A percentile compares a stretch with the other conserved stretches of the same genome.
Conservation (phyloP, 2,888 invertebrate genomes). For the Lasioglossum morio region DNA sequence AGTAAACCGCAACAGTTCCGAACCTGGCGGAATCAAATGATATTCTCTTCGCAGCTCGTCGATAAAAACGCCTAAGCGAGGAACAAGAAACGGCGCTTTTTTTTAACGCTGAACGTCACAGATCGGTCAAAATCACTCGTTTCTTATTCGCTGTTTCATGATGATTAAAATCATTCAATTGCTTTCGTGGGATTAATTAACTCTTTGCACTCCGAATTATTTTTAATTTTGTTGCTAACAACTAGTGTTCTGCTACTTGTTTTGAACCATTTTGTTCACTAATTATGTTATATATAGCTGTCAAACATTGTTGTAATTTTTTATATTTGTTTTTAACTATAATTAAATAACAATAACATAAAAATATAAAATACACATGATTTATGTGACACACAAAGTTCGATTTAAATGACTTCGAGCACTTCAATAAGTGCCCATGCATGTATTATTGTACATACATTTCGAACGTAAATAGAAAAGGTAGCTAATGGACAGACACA, state of each 20-base stretch:
- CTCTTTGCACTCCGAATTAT: too few species aligned
- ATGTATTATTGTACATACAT: background rate
- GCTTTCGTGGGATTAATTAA: background rate
- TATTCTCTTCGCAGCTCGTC: background rate
- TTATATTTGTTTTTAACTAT: too few species aligned
- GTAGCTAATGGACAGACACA: background rate
- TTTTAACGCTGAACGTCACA: background rate
- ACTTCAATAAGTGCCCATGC: too few species aligned
- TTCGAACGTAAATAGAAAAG: background rate
- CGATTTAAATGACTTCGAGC: background rate
- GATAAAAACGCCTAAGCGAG: slow-evolving; percentile 3
- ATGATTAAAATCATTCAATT: background rate
- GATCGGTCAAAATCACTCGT: background rate
- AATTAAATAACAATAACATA: too few species aligned
- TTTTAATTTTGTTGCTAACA: too few species aligned
- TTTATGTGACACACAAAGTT: background rate
- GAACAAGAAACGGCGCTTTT: background rate
- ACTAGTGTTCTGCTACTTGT: too few species aligned
- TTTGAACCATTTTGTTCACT: too few species aligned
- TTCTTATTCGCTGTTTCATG: background rate
- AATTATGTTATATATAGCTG: too few species aligned
- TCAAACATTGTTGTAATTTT: too few species aligned
- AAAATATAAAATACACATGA: background rate
- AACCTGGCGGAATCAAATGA: slow-evolving; percentile 3
- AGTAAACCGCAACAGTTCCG: slow-evolving; percentile 28